Conservation (phyloP, 1,140 invertebrate species). For the Sarcophaga peregrina region DNA sequence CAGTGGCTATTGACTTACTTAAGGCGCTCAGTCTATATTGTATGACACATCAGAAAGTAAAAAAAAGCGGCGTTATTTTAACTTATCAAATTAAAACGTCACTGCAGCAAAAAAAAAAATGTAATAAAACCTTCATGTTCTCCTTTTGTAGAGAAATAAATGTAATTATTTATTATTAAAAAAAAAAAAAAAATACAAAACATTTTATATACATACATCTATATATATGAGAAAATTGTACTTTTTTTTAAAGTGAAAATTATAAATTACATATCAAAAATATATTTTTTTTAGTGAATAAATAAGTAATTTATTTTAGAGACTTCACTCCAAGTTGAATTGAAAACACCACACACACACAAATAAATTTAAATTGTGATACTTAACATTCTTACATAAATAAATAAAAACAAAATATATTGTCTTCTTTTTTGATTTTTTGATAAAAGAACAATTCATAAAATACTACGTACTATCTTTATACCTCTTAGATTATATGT, state of each 20-base stretch:
- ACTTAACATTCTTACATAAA: too few species aligned
- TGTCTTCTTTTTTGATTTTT: too few species aligned
- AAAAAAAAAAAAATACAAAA: conserved; percentile 1
- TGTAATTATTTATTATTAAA: background rate
- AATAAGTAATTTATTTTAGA: conserved; percentile 4
- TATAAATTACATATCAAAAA: background rate
- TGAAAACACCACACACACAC: conserved; percentile 18
- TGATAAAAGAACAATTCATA: too few species aligned
- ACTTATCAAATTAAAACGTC: too few species aligned
- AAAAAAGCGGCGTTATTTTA: too few species aligned
- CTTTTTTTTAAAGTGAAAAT: background rate
- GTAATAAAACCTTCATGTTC: too few species aligned
- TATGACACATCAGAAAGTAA: background rate
- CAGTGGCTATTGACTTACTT: too few species aligned
- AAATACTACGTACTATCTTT: too few species aligned
- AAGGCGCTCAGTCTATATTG: too few species aligned
- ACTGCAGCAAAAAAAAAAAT: too few species aligned
- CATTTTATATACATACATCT: background rate
- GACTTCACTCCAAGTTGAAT: conserved; percentile 39
- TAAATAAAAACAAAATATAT: too few species aligned
- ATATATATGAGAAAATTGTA: background rate
- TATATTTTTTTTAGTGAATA: background rate
- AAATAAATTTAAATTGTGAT: background rate
- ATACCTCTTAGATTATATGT: too few species aligned
- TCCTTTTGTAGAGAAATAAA: background rate